Base-by-base conservation (phyloP, 2,113 vertebrate genomes). In the Campylomormyrus tamandua region DNA sequence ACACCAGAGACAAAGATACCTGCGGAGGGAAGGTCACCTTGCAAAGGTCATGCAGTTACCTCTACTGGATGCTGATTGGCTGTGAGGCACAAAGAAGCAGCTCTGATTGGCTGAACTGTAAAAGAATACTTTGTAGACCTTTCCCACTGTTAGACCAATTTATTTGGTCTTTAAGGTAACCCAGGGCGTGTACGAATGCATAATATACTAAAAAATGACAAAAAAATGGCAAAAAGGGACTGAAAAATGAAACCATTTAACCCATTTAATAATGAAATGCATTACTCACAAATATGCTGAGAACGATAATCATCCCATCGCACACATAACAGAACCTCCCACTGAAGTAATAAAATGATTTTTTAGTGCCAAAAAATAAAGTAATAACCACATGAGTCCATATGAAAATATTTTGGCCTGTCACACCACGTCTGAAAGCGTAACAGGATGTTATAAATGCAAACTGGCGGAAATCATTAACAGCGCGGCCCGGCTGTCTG, bases 1-100 rank as follows among this genome's bases (percentile, higher is more conserved):
- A 45, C n/a, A 15, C 45, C 45, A 49, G 24, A 49, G 3, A 49
- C 45, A 50, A 88, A 74, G 58, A 70, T 27, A 74, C 62, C 42
- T 11, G 15, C 49, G 7, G 56, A 66, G 56, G 66, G 58, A 70
- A 88, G 56, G 87, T 88, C 56, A 88, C 53, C 87, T 88, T 45
- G 13, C 50, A 74, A 88, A 88, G 62, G 88, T 74, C 62, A 48
- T 49, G 62, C 15, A 3, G 45, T 74, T 66, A 66, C 21, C 58
- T 77, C 66, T 66, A 88, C 11, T 74, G 45, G 62, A 88, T 39
- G 24, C 15, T 66, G 87, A 46, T 56, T 70, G 39, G 39, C 11
- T 56, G 39, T 88, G 42, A 48, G 19, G 39, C 62, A 27, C 56
- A 88, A 70, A n/a, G 42, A 39, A 80, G 35, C 6, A 1, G 35